These are phyloP conservation scores for Nibea coibor DNA, from an alignment of 2,113 vertebrate species.

Conservation along the genomic window DNA sequence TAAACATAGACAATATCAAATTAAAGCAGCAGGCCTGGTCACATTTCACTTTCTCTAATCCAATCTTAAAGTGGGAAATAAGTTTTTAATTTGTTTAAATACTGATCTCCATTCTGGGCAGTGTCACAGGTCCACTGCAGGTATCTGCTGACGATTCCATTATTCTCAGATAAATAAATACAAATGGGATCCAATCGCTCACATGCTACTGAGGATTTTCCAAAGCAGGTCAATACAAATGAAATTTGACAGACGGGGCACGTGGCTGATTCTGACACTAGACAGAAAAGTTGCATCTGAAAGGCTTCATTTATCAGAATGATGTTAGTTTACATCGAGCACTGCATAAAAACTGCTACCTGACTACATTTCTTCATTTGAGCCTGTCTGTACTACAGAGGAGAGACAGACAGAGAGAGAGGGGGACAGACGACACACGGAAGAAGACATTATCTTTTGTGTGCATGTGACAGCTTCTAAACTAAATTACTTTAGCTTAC, in stretches of 20 bases:
- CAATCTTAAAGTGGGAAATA: slow-evolving; percentile 51
- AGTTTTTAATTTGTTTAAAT: slow-evolving; percentile 65
- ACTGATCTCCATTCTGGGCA: slow-evolving; percentile 51
- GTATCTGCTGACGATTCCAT: slow-evolving; percentile 52
- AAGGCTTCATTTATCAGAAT: slow-evolving; percentile 36
- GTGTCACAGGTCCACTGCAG: slow-evolving; percentile 24
- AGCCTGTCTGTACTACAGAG: neutral
- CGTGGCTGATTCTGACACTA: slow-evolving; percentile 10
- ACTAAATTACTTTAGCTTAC: slow-evolving; percentile 12
- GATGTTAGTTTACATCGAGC: neutral
- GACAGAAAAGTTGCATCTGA: slow-evolving; percentile 28
- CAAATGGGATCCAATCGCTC: slow-evolving; percentile 49
- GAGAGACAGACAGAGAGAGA: neutral
- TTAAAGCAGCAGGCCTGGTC: slow-evolving; percentile 32
- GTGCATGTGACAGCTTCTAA: neutral
- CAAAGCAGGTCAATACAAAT: slow-evolving; percentile 64
- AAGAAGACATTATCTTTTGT: slow-evolving; percentile 12
- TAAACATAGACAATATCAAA: slow-evolving; percentile 41
- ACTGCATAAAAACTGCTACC: slow-evolving; percentile 1
- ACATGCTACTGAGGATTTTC: slow-evolving; percentile 18
- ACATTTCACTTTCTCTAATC: slow-evolving; percentile 50
- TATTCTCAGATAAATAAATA: slow-evolving; percentile 65
- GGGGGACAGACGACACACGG: slow-evolving; percentile 1
- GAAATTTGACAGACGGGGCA: slow-evolving; percentile 32
- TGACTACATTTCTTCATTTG: slow-evolving; percentile 26